phyloP scores from a whole-genome alignment of 2,797 vertebrate genomes.

The Rousettus madagascariensis region DNA sequence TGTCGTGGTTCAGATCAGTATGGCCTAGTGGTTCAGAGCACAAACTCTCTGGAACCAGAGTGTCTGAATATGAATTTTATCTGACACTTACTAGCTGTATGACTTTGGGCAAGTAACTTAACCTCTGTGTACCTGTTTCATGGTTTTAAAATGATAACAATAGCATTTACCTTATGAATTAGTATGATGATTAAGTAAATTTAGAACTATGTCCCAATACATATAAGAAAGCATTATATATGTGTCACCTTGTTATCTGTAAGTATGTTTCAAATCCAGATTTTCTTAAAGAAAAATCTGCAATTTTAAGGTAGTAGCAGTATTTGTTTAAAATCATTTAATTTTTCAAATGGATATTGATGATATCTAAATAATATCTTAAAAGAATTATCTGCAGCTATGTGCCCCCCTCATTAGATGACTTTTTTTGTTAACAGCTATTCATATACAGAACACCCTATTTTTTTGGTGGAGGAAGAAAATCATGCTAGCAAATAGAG shows the following conservation, averaged over 20 bases:
- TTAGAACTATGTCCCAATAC: neutral
- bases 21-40: neutral
- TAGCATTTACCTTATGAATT: neutral
- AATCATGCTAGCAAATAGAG: neutral
- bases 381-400: neutral
- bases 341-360: neutral
- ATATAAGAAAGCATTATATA: neutral
- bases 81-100: neutral
- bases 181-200: neutral
- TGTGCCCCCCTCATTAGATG: neutral
- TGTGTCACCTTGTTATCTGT: neutral
- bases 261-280: neutral
- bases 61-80: neutral
- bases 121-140: neutral
- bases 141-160: neutral
- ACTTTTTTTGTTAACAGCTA: neutral
- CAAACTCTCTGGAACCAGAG: neutral
- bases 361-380: neutral
- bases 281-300: conserved; percentile 5
- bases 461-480: neutral
- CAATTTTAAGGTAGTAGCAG: neutral
- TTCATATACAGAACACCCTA: neutral
- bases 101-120: neutral
- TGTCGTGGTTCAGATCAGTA: neutral
- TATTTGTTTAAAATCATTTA: neutral